Evolutionary conservation across 53 echinoderm and acorn worm genomes (phyloP).

Genomic region (Henricia sp.): DNA sequence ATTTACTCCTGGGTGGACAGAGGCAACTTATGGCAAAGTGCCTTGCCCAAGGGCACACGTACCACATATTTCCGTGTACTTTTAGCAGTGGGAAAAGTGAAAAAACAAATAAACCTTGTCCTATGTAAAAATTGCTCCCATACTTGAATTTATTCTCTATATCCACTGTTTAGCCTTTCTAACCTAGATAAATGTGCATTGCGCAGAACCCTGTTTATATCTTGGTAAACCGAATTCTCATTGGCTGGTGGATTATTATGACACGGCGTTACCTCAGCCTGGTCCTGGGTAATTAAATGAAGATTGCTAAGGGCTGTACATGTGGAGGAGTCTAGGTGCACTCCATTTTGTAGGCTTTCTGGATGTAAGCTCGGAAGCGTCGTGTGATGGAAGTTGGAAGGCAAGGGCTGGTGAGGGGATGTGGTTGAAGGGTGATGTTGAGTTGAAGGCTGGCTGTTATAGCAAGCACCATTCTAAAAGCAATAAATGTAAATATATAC

Average conservation of each 20-base stretch:
- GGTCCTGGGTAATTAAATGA: constrained; percentile 20
- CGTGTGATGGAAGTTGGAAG: constrained; percentile 2
- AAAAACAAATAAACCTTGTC: not conserved
- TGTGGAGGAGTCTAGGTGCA: constrained; percentile 29
- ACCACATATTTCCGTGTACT: too few relatives aligned
- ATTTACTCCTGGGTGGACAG: too few relatives aligned
- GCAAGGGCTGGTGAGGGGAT: not conserved
- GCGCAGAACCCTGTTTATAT: constrained; percentile 66
- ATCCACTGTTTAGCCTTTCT: constrained; percentile 47
- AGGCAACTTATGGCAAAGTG: too few relatives aligned
- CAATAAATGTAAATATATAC: too few relatives aligned
- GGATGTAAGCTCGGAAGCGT: constrained; percentile 1
- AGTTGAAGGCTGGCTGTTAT: constrained; percentile 56
- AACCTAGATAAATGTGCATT: constrained; percentile 62
- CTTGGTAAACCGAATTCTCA: constrained; percentile 25
- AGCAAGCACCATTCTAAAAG: constrained; percentile 52
- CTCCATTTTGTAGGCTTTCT: not conserved
- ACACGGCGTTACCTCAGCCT: not conserved
- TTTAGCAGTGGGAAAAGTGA: not conserved
- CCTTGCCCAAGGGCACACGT: too few relatives aligned
- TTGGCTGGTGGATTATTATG: not conserved
- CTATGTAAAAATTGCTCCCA: too few relatives aligned
- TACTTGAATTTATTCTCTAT: constrained; percentile 2
- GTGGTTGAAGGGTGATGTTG: not conserved
- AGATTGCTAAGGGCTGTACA: constrained; percentile 34